Base-by-base conservation (phyloP, 1,140 invertebrate species). In the Diuraphis noxia region DNA sequence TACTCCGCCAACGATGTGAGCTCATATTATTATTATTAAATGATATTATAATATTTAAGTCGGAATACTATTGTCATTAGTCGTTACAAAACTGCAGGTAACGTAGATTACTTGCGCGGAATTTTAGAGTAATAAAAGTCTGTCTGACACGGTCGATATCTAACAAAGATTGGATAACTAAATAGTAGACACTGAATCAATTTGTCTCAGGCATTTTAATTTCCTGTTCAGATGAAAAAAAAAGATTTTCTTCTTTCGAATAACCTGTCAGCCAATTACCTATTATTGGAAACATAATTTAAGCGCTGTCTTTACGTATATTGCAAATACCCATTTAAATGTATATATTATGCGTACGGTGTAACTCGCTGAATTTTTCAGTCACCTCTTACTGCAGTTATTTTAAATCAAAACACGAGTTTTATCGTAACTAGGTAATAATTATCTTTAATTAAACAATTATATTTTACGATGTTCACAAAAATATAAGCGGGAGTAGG, bases 171-270 rank as follows among this genome's bases (percentile, higher is more conserved):
- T 72, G 13, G 30, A n/a, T 72, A 72, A 72, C 56, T 72, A 25
- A 36, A 38, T 4, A 81, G 8, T 81, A 56, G 10, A 40, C 36
- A 38, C 10, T 56, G 49, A 88, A 88, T 63, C 86, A 88, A 88
- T 88, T 63, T 63, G 49, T 88, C 36, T 5, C 36, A n/a, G 49
- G 63, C 86, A 25, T 88, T 88, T 88, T 88, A 88, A 88, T 88
- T 41, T 88, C 86, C 86, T 49, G 49, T 63, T n/a, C 25, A 25
- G 6, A n/a, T 36, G 21, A 23, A 91, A 41, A 79, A 38, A 52
- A 38, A 79, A 84, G 19, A 92, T 40, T 81, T 82, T 92, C 88
- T 92, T 82, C 92, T 82, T 84, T n/a, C 82, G 40, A 84, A 84
- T 43, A 43, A 82, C 38, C 36, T 81, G 79, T 82, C 36, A 38